Evolutionary conservation across 2,797 vertebrate species (phyloP).

Genomic region (Rhinoraja longicauda): DNA sequence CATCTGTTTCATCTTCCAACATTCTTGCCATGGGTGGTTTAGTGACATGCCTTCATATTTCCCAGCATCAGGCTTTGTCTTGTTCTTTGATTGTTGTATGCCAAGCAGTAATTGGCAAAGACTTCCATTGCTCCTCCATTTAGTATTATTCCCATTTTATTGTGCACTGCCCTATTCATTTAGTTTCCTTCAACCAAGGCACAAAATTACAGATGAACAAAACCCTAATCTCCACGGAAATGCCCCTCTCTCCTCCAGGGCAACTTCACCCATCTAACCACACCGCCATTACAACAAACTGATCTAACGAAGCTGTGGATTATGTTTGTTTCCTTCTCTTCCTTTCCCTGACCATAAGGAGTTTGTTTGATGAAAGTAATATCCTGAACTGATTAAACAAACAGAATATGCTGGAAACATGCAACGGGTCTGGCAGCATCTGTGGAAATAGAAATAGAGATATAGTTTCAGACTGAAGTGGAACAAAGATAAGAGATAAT

Average conservation of each 20-base stretch:
- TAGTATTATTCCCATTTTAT: not conserved
- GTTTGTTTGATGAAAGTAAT: slow-evolving; percentile 18
- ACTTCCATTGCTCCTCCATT: not conserved
- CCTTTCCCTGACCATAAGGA: not conserved
- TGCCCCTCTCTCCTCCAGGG: not conserved
- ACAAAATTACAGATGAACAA: not conserved
- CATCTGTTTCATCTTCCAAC: not conserved
- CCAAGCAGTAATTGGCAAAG: not conserved
- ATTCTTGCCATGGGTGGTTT: not conserved
- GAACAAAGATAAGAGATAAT: no score
- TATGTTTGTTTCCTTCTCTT: not conserved
- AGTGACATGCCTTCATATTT: slow-evolving; percentile 35
- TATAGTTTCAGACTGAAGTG: no score
- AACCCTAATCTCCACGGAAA: not conserved
- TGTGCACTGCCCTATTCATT: not conserved
- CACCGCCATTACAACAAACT: not conserved
- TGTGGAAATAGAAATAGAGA: no score
- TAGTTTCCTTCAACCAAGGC: not conserved
- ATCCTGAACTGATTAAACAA: not conserved
- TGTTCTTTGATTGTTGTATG: not conserved
- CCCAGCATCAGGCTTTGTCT: not conserved
- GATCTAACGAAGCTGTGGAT: not conserved
- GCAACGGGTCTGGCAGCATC: no score
- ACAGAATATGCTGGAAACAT: no score
- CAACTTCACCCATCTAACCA: not conserved